Percentiles rank a stretch among this genome's conserved stretches.
Evolutionary conservation across 2,113 vertebrate species (phyloP).

Genomic region (Talpa occidentalis): DNA sequence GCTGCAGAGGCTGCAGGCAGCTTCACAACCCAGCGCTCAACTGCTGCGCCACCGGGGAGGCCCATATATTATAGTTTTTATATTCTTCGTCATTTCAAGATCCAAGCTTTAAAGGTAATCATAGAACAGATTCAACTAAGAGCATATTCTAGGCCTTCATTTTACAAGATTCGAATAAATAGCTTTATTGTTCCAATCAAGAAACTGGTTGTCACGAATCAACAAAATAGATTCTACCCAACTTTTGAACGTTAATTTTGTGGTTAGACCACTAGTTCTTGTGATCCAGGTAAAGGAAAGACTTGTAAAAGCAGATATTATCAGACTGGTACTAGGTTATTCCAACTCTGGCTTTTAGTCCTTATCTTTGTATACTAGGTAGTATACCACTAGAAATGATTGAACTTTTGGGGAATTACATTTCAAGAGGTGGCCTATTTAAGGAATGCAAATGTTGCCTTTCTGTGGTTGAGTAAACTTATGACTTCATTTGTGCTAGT

Average conservation of each 20-base stretch:
- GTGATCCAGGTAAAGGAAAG: background rate
- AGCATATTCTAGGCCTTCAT: background rate
- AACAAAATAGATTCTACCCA: background rate
- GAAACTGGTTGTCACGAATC: conserved; percentile 30
- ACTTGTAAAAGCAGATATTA: conserved; percentile 13
- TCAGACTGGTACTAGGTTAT: background rate
- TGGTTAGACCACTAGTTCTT: background rate
- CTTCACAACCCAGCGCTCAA: too few relatives aligned
- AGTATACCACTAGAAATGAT: background rate
- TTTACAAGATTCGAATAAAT: conserved; percentile 41
- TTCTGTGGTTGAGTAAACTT: background rate
- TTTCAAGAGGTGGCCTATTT: background rate
- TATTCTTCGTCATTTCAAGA: conserved; percentile 34
- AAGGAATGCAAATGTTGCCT: background rate
- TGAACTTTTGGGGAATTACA: background rate
- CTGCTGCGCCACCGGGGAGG: too few relatives aligned
- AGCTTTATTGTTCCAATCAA: background rate
- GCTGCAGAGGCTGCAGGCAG: too few relatives aligned
- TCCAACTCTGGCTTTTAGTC: background rate
- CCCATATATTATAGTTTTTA: background rate
- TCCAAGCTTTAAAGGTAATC: background rate
- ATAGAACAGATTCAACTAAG: background rate
- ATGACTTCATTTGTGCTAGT: background rate
- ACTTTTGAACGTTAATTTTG: background rate
- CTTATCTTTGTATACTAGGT: background rate